Evolutionary conservation across 2,113 vertebrate species (phyloP).

Genomic region (Hyla sarda): DNA sequence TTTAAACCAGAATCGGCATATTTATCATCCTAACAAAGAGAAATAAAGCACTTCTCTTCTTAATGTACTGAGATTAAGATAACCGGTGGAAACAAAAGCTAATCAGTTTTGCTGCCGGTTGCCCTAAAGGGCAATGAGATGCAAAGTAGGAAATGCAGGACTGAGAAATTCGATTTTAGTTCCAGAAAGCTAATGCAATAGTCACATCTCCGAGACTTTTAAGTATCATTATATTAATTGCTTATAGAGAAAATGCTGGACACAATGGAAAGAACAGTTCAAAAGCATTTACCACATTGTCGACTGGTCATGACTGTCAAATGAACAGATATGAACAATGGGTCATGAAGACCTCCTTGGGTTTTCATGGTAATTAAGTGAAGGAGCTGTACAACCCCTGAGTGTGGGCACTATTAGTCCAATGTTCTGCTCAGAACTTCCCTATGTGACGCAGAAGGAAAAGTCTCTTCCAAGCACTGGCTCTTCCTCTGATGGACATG

Average conservation of each 20-base stretch:
- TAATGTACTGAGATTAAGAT: conserved; percentile 31
- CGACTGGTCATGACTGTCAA: neutral
- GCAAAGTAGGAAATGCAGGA: conserved; percentile 18
- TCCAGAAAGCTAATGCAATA: conserved; percentile 17
- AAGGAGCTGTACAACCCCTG: too few relatives aligned
- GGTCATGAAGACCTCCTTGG: neutral
- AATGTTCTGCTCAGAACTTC: too few relatives aligned
- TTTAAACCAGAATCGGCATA: neutral
- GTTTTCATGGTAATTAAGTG: neutral
- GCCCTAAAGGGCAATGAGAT: conserved; percentile 38
- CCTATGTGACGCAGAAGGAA: too few relatives aligned
- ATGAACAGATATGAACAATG: neutral
- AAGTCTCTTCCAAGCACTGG: too few relatives aligned
- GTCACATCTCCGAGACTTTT: neutral
- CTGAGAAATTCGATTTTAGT: conserved; percentile 24
- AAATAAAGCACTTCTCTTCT: conserved; percentile 17
- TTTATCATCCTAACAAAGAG: neutral
- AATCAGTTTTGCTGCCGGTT: conserved; percentile 28
- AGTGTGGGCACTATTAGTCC: too few relatives aligned
- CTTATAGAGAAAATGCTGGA: neutral
- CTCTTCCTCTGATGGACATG: too few relatives aligned
- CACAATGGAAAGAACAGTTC: neutral
- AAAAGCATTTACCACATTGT: neutral
- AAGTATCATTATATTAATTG: conserved; percentile 28
- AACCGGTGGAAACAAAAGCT: conserved; percentile 25